Base-by-base conservation (phyloP, 1,140 invertebrate species). In the Saxidomus purpurata region DNA sequence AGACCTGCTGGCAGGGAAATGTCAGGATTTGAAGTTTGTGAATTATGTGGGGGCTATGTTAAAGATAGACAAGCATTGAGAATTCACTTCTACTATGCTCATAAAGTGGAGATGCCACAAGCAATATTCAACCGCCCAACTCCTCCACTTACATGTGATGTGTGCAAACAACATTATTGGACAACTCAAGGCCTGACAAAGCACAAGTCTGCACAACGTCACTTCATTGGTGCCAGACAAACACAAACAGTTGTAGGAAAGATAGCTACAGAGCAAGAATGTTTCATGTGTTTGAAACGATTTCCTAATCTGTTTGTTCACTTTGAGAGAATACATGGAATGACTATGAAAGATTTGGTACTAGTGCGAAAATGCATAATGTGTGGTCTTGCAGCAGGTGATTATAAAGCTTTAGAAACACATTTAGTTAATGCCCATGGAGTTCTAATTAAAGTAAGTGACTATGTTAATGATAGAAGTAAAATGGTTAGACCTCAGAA, bases 41-140 rank as follows among this genome's bases (percentile, higher is more conserved):
- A 95, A 74, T 94, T 95, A 13, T 95, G 95, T 93, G 94, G 94
- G 31, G 95, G 94, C 34, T 95, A 95, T 91, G 94, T 95, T 0
- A 95, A 95, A 79, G 95, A 95, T 61, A 83, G 93, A 43, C 94
- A 95, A 77, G 94, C 94, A 25, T 74, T 95, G 52, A 87, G 94
- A 25, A 95, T 95, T 76, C 95, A 95, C 77, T 95, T 95, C 76
- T 95, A 92, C 67, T 94, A 94, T 89, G 94, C 94, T 79, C 95
- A 95, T 89, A 92, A 93, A 81, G 93, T 95, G 80, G 94, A 95
- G 61, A 92, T 95, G 89, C 93, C 94, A 15, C 92, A 91, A 83
- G 88, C 89, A 63, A 84, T 95, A 43, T 95, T 94, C 86, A 94
- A 91, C 43, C 90, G 93, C 34, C 77, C 87, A 19, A 71, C 90